These are phyloP conservation scores for Eupithecia centaureata DNA, from an alignment of 2,888 invertebrate genomes.

Conservation along the genomic window DNA sequence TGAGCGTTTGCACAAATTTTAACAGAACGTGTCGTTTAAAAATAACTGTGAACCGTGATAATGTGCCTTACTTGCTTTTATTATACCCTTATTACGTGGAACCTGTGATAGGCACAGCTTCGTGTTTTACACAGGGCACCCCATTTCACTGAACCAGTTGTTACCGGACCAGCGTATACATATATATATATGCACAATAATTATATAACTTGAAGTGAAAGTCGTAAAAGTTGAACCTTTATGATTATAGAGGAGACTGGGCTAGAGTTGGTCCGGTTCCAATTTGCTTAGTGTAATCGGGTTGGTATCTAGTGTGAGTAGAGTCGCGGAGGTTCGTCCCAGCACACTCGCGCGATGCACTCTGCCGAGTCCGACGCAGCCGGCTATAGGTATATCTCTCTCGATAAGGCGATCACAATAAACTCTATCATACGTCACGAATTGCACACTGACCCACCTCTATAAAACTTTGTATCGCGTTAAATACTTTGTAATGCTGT, in stretches of 20 bases:
- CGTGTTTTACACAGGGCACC: not conserved
- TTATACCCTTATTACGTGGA: slow-evolving; percentile 16
- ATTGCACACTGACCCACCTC: slow-evolving; percentile 83
- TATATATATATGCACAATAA: no score
- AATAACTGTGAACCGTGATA: slow-evolving; percentile 16
- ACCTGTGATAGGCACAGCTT: slow-evolving; percentile 6
- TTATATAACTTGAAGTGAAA: not conserved
- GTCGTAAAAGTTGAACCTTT: not conserved
- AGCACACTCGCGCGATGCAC: slow-evolving; percentile 52
- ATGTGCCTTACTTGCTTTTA: slow-evolving; percentile 22
- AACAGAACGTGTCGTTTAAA: slow-evolving; percentile 17
- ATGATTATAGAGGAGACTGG: not conserved
- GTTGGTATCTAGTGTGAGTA: not conserved
- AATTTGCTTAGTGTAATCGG: not conserved
- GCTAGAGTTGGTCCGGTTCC: not conserved
- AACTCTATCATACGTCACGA: slow-evolving; percentile 73
- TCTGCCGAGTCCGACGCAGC: slow-evolving; percentile 76
- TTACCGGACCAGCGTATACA: not conserved
- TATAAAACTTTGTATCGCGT: slow-evolving; percentile 83
- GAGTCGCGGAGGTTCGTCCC: not conserved
- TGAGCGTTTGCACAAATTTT: slow-evolving; percentile 20
- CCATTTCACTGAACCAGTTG: not conserved
- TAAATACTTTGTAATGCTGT: slow-evolving; percentile 82
- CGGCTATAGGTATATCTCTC: slow-evolving; percentile 79
- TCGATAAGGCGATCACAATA: slow-evolving; percentile 82